phyloP scores from a whole-genome alignment of 2,888 invertebrate genomes.

The Alentia gelatinosa region DNA sequence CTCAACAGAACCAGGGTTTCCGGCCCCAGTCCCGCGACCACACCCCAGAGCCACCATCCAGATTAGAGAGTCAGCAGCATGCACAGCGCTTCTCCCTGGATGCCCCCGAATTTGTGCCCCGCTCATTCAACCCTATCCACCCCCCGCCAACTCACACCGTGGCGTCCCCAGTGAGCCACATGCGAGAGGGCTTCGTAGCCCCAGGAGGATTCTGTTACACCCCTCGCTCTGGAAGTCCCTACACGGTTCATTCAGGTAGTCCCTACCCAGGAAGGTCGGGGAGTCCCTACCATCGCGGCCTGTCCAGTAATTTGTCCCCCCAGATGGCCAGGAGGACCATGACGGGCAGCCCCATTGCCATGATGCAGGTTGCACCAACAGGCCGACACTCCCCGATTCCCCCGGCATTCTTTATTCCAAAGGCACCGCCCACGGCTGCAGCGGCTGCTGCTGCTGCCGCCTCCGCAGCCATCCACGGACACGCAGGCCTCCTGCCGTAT shows the following conservation, averaged over 20 bases:
- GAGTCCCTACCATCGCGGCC: slow-evolving; percentile 5
- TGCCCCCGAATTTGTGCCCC: slow-evolving; percentile 66
- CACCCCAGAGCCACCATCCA: neutral
- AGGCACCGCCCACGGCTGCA: slow-evolving; percentile 13
- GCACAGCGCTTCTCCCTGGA: slow-evolving; percentile 61
- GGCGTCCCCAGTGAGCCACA: neutral
- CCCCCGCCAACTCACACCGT: neutral
- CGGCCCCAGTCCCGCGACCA: neutral
- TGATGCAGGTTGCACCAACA: neutral
- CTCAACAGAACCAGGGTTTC: neutral
- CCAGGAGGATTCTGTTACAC: neutral
- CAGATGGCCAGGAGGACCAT: neutral
- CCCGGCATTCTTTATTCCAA: slow-evolving; percentile 52
- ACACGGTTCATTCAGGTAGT: neutral
- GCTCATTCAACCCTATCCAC: slow-evolving; percentile 41
- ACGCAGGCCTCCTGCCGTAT: neutral
- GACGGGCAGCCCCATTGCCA: neutral
- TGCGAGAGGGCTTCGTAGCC: neutral
- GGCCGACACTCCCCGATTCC: slow-evolving; percentile 41
- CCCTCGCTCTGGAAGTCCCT: neutral
- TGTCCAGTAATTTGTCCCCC: slow-evolving; percentile 18
- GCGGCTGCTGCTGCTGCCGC: neutral
- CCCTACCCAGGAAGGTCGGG: slow-evolving; percentile 20
- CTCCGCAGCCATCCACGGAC: slow-evolving; percentile 3
- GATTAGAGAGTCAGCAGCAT: neutral